Evolutionary conservation across 2,113 vertebrate genomes (phyloP), one percentile per base, ranked within the genome.

Genomic region (Nematolebias whitei): DNA sequence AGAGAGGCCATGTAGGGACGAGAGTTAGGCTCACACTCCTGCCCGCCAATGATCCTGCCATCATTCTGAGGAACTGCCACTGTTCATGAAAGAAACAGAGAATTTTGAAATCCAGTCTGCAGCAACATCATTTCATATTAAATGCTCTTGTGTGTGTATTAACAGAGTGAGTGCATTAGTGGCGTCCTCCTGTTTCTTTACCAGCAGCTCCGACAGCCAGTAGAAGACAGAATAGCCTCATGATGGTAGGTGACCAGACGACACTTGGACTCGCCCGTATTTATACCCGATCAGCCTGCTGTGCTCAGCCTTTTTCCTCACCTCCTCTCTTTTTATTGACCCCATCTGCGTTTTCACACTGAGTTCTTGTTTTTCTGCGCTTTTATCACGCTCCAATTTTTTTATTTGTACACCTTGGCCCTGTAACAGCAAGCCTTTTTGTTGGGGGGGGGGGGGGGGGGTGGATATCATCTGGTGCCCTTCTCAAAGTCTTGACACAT

Each of bases 1-100:
- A 92, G 85, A 32, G 90, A 92, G 24, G 87, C 90, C 87, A 91
- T 89, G 84, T 56, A 92, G 11, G 89, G 89, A 47, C 85, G 74
- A 63, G 89, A 83, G 61, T 91, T 47, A 43, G 48, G 79, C 11
- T 45, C 18, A 68, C 90, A 92, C 23, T 91, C 87, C 0, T 53
- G 6, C 0, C 90, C 90, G 0, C 89, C 92, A 2, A 92, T 74
- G 50, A 93, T 91, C 58, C 69, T 78, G 23, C 88, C 87, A 65
- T 89, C 81, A 43, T 79, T 69, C 0, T 43, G 38, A 48, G 85
- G 89, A 72, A 85, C 88, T 74, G 90, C 85, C 57, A 26, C 91
- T 91, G 83, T 54, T n/a, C 10, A 19, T 2, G 10, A 45, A 45
- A 19, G 43, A n/a, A 44, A 41, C 2, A 41, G 2, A 41, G 6